Percentiles rank a stretch among this genome's conserved stretches.
Conservation (phyloP, 2,113 vertebrate genomes). For the Pelmatolapia mariae region DNA sequence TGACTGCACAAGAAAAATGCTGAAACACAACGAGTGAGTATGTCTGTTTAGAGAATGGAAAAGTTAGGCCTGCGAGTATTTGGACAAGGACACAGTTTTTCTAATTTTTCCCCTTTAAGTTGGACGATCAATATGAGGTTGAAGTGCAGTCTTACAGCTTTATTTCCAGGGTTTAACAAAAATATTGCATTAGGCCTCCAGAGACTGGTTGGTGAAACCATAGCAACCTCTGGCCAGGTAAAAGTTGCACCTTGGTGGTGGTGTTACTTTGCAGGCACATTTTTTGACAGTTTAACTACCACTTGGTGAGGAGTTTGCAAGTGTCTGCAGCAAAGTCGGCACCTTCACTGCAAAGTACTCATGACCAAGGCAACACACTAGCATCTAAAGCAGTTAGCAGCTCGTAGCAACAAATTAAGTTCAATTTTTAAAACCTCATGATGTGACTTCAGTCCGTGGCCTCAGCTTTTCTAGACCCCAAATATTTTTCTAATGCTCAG, state of each 20-base stretch:
- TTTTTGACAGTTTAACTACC: background rate
- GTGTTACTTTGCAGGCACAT: background rate
- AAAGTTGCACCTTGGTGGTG: background rate
- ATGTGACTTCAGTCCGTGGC: accelerated
- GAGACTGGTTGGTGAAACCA: background rate
- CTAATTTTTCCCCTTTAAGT: background rate
- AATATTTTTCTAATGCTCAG: background rate
- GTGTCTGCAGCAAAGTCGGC: background rate
- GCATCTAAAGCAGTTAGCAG: background rate
- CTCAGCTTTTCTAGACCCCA: background rate
- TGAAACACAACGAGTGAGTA: background rate
- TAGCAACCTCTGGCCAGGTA: background rate
- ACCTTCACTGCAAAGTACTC: background rate
- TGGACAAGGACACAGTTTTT: background rate
- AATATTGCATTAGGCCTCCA: background rate
- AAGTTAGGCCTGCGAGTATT: background rate
- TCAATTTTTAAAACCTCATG: background rate
- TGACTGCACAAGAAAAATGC: background rate
- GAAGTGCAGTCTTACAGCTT: background rate
- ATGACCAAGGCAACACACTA: background rate
- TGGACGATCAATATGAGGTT: background rate
- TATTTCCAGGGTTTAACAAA: background rate
- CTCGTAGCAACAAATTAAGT: background rate
- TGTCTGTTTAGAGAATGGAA: background rate
- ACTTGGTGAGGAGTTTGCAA: background rate